Evolutionary conservation across 2,888 invertebrate genomes (phyloP), one percentile per base, ranked within the genome.

Genomic region (Tetranychus piercei): DNA sequence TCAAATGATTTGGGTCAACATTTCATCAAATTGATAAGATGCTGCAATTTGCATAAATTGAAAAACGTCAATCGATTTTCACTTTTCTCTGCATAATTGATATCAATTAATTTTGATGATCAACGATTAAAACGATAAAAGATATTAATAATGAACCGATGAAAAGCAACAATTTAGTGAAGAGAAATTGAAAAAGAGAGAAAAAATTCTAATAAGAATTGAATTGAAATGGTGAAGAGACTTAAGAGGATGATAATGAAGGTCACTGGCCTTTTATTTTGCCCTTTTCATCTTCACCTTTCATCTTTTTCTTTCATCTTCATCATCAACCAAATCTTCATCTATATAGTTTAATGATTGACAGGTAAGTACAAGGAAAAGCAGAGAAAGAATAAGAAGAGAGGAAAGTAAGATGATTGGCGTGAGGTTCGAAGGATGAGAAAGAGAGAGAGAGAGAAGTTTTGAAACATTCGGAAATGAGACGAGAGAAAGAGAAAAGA

Each of bases 221-320:
- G 20, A 23, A 23, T 6, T 65, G 65, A 65, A 11, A 69, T 69
- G 23, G 6, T 6, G 69, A 69, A 20, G 15, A 69, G 20, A 67
- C 9, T n/a, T 6, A 69, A 69, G 69, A 11, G 8, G 69, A 69
- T 23, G 69, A 69, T 65, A n/a, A 65, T 69, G 22, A 69, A 23
- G 69, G 20, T 44, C 44, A 20, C 72, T 72, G 72, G 44, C 45
- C 34, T 23, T 69, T 44, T 15, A 11, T 43, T 23, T 22, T 69
- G 11, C 20, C 69, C 11, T 22, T 69, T 22, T 69, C 69, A 20
- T 22, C 20, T 43, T 72, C 15, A n/a, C 43, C 18, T 20, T 71
- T 23, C 23, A 20, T 71, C 65, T 73, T 70, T 73, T 20, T 67
- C 74, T 73, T 64, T 20, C 23, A 18, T 74, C 69, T n/a, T n/a